Evolutionary conservation across 37 sponge, comb jelly and placozoan genomes (phyloP).

Genomic region (Cladorhizidae sp.): DNA sequence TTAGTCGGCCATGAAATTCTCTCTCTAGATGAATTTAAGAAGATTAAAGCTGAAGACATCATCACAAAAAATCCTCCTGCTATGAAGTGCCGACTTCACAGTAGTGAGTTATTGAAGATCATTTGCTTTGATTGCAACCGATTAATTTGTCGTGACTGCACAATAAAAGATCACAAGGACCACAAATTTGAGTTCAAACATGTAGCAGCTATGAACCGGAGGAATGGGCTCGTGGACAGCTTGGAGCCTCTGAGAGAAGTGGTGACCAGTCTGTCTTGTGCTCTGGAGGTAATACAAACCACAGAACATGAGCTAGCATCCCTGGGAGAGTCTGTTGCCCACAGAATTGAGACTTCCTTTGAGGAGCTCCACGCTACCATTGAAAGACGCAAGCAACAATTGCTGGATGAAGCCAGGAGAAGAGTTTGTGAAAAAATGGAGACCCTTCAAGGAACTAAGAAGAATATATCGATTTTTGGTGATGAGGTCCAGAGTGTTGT

Average conservation of each 20-base stretch:
- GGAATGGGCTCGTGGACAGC: background rate
- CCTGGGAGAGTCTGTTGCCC: background rate
- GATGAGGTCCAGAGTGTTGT: constrained; percentile 10
- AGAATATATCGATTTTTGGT: background rate
- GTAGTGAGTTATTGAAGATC: too few relatives aligned
- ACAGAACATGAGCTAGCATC: background rate
- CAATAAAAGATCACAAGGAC: too few relatives aligned
- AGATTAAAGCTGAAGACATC: too few relatives aligned
- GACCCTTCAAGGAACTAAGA: background rate
- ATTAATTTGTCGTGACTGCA: too few relatives aligned
- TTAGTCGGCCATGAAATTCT: too few relatives aligned
- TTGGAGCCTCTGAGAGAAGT: background rate
- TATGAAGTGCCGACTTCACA: too few relatives aligned
- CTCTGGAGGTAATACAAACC: background rate
- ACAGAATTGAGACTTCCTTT: background rate
- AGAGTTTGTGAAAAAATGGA: background rate
- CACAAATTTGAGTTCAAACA: too few relatives aligned
- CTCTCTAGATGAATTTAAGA: too few relatives aligned
- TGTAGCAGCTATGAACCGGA: too few relatives aligned
- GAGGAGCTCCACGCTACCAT: background rate
- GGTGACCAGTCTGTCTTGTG: background rate
- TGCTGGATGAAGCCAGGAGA: background rate
- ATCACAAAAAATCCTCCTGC: too few relatives aligned
- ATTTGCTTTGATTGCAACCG: too few relatives aligned
- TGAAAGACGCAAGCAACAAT: background rate